Evolutionary conservation across 2,888 invertebrate genomes (phyloP).

Genomic region (Limnephilus marmoratus): DNA sequence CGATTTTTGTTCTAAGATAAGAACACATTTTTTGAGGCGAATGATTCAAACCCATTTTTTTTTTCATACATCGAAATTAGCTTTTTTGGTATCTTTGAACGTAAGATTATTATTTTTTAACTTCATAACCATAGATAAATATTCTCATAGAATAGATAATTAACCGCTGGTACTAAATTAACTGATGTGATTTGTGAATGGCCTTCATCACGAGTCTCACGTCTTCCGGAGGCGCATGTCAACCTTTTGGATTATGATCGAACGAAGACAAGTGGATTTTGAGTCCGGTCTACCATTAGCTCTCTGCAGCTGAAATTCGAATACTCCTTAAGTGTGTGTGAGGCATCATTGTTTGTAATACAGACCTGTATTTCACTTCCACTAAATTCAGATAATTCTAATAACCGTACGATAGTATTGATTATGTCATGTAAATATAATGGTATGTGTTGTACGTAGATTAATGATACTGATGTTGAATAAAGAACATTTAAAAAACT

Average conservation of each 20-base stretch:
- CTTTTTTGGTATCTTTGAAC: no score
- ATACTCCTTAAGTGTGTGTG: background rate
- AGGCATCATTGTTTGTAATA: background rate
- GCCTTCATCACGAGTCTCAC: slow-evolving; percentile 32
- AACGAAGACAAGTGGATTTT: slow-evolving; percentile 57
- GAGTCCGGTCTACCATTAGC: slow-evolving; percentile 34
- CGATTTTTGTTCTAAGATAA: no score
- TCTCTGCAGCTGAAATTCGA: background rate
- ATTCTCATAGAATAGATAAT: background rate
- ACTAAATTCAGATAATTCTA: no score
- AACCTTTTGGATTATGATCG: slow-evolving; percentile 57
- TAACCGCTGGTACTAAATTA: background rate
- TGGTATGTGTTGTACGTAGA: no score
- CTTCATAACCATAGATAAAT: background rate
- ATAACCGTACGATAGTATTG: no score
- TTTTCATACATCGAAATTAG: no score
- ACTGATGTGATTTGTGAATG: slow-evolving; percentile 3
- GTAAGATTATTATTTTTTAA: background rate
- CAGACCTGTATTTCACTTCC: no score
- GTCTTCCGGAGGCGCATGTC: slow-evolving; percentile 58
- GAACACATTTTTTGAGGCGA: no score
- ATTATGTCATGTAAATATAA: no score
- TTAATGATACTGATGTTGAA: no score
- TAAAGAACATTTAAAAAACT: no score
- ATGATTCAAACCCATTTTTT: no score